phyloP scores from a whole-genome alignment of 2,888 invertebrate genomes.

The Morpho achilles region DNA sequence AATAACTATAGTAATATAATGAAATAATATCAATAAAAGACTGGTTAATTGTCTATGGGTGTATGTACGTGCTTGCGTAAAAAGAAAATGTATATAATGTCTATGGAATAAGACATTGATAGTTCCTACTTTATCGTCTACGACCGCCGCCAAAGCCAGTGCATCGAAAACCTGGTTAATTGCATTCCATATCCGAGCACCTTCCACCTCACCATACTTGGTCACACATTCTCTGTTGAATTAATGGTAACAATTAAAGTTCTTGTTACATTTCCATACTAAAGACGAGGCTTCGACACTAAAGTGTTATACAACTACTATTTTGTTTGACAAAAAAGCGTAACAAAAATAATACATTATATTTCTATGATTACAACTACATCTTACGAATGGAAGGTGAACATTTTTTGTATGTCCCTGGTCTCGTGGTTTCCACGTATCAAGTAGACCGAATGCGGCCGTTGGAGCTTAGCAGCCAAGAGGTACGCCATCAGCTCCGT shows the following conservation, averaged over 20 bases:
- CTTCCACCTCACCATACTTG: constrained; percentile 83
- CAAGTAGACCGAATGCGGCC: constrained; percentile 81
- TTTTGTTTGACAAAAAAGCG: no score
- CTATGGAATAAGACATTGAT: no score
- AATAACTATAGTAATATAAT: no score
- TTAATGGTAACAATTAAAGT: not conserved
- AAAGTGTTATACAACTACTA: no score
- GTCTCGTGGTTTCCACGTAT: constrained; percentile 88
- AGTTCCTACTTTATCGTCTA: constrained; percentile 81
- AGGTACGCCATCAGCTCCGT: constrained; percentile 85
- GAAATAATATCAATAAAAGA: no score
- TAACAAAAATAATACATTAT: no score
- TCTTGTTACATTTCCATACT: no score
- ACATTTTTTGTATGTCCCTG: constrained; percentile 85
- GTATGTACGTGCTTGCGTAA: no score
- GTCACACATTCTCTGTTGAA: constrained; percentile 80
- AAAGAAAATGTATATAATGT: no score
- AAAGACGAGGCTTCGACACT: no score
- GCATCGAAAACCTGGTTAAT: constrained; percentile 85
- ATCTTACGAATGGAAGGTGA: constrained; percentile 82
- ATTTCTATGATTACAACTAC: no score
- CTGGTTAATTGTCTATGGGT: no score
- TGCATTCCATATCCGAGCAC: constrained; percentile 82
- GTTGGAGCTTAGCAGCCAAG: constrained; percentile 83
- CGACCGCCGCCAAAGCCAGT: constrained; percentile 85